These are phyloP conservation scores for Ciconia maguari DNA, from an alignment of 2,113 vertebrate genomes.

Conservation along the genomic window DNA sequence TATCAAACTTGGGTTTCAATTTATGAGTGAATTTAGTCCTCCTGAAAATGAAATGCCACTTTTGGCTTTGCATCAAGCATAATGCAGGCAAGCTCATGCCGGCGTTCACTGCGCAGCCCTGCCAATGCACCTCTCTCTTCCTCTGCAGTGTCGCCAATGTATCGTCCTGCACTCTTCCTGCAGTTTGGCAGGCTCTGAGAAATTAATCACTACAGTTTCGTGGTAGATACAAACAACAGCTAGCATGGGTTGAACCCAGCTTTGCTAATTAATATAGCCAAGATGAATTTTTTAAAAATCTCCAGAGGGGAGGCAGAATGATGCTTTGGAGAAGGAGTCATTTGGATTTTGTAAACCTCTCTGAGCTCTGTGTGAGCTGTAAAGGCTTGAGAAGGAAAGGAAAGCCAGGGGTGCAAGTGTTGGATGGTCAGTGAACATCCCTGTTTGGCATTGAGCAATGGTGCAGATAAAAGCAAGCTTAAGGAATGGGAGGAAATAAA, in stretches of 20 bases:
- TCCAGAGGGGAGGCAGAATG: fast-evolving
- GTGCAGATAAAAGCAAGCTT: neutral
- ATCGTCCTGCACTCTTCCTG: neutral
- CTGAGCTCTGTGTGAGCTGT: neutral
- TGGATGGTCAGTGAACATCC: neutral
- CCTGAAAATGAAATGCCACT: neutral
- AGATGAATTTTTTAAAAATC: neutral
- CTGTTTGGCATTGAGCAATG: neutral
- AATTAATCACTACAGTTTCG: neutral
- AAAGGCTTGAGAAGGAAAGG: neutral
- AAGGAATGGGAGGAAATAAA: neutral
- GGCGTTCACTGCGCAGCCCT: fast-evolving
- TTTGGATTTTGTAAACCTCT: neutral
- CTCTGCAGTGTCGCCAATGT: fast-evolving
- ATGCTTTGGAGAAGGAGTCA: neutral
- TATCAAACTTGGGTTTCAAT: neutral
- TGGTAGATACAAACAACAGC: neutral
- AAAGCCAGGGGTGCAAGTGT: neutral
- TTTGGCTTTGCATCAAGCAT: neutral
- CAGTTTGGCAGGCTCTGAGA: neutral
- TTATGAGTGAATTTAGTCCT: neutral
- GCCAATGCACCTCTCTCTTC: neutral
- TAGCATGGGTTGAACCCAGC: neutral
- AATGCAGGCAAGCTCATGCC: neutral
- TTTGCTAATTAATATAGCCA: neutral